These are phyloP conservation scores for Pseudochirops cupreus DNA, from an alignment of 2,797 vertebrate species.

Conservation along the genomic window DNA sequence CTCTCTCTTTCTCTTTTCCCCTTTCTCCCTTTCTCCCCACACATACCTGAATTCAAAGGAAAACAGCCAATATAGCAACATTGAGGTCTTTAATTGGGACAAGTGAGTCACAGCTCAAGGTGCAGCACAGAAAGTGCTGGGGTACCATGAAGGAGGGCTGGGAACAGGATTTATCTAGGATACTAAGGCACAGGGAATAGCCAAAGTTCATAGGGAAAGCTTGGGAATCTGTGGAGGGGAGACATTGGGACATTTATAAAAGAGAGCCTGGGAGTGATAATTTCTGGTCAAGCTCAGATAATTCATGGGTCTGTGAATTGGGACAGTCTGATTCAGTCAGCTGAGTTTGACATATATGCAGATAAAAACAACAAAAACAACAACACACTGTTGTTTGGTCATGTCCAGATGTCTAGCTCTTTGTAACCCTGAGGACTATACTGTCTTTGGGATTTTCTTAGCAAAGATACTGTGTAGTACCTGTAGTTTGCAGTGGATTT, in stretches of 20 bases:
- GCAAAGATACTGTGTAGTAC: too few relatives aligned
- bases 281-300: neutral
- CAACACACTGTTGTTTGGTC: too few relatives aligned
- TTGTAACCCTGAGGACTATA: neutral
- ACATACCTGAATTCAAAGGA: too few relatives aligned
- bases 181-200: neutral
- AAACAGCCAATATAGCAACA: neutral
- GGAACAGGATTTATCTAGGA: neutral
- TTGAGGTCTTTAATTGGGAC: neutral
- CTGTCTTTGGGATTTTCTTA: neutral
- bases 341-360: neutral
- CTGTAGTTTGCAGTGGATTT: too few relatives aligned
- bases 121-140: too few relatives aligned
- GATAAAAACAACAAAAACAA: too few relatives aligned
- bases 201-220: neutral
- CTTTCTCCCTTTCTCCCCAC: too few relatives aligned
- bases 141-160: too few relatives aligned
- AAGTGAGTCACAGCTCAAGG: neutral
- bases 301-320: neutral
- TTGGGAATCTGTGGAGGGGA: neutral
- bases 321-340: neutral
- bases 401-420: neutral
- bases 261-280: neutral
- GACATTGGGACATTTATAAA: neutral
- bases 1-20: too few relatives aligned